Percentiles rank a stretch among this genome's conserved stretches.
phyloP scores from a whole-genome alignment of 2,797 vertebrate genomes.

The Ctenochaetus hawaiiensis region DNA sequence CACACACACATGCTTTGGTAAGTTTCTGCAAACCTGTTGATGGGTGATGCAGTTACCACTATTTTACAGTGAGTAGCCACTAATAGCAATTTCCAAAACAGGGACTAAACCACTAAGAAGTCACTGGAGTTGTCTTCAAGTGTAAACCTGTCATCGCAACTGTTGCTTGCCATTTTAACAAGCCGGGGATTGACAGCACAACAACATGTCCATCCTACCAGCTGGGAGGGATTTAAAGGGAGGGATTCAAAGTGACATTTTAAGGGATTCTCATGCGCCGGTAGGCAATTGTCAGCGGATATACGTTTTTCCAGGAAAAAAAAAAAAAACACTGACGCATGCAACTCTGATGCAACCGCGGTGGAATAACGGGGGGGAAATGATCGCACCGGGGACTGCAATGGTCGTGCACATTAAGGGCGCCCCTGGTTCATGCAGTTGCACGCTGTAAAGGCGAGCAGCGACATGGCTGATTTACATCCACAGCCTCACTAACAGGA shows the following conservation, averaged over 20 bases:
- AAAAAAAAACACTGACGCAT: conserved; percentile 51
- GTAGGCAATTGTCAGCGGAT: conserved; percentile 42
- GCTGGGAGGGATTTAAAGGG: conserved; percentile 58
- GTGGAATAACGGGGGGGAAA: conserved; percentile 41
- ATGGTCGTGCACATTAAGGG: conserved; percentile 32
- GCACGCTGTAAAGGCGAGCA: conserved; percentile 17
- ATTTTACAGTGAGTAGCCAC: background rate
- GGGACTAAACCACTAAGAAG: conserved; percentile 18
- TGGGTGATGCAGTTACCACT: conserved; percentile 41
- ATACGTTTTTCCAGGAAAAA: conserved; percentile 44
- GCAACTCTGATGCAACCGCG: conserved; percentile 69
- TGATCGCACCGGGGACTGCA: conserved; percentile 34
- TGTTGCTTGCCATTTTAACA: conserved; percentile 62
- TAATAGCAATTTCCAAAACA: background rate
- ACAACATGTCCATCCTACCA: conserved; percentile 36
- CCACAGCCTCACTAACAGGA: conserved; percentile 36
- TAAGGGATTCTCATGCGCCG: conserved; percentile 63
- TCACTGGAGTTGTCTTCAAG: conserved; percentile 29
- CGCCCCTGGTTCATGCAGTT: conserved; percentile 27
- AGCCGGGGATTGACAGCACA: conserved; percentile 25
- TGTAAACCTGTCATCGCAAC: conserved; percentile 55
- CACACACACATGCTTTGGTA: conserved; percentile 10
- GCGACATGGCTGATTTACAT: conserved; percentile 53
- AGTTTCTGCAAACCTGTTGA: conserved; percentile 75
- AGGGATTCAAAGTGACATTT: conserved; percentile 60